Percentiles rank a stretch among this genome's conserved stretches.
These are phyloP conservation scores for Chromoteleia sp. DNA, from an alignment of 2,888 invertebrate species.

Conservation along the genomic window DNA sequence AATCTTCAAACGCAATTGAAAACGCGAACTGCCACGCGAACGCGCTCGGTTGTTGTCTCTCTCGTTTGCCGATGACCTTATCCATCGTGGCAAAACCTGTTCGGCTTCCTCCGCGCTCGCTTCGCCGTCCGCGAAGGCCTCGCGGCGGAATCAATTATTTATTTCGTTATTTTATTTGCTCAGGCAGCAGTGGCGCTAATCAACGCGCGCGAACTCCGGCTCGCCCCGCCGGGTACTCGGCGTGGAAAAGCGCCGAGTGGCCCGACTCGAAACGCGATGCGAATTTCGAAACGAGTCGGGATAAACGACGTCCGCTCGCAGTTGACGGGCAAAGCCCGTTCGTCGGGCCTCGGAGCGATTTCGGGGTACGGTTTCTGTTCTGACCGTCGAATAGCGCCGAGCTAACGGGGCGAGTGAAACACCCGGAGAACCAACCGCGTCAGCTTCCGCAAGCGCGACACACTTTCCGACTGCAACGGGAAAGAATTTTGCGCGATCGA, in stretches of 20 bases:
- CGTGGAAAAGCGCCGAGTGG: background rate
- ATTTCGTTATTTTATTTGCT: conserved; percentile 84
- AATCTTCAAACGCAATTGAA: conserved; percentile 47
- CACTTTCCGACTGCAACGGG: background rate
- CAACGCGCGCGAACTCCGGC: conserved; percentile 70
- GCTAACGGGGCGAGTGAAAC: conserved; percentile 26
- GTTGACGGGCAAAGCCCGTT: conserved; percentile 52
- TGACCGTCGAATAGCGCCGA: background rate
- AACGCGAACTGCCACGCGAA: conserved; percentile 54
- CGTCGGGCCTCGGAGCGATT: background rate
- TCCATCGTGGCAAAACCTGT: conserved; percentile 82
- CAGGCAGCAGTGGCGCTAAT: conserved; percentile 78
- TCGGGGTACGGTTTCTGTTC: background rate
- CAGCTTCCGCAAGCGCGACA: conserved; percentile 28
- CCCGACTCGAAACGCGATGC: conserved; percentile 39
- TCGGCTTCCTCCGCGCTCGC: conserved; percentile 79
- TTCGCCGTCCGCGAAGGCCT: conserved; percentile 77
- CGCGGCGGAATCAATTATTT: conserved; percentile 84
- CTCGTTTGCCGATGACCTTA: conserved; percentile 80
- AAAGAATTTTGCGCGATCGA: background rate
- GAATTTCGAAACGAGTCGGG: conserved; percentile 39
- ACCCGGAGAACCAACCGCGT: conserved; percentile 5
- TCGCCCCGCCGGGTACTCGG: background rate
- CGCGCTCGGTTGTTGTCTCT: conserved; percentile 70
- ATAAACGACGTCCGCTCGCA: conserved; percentile 48